Evolutionary conservation across 2,113 vertebrate genomes (phyloP).

Genomic region (Empidonax alnorum): DNA sequence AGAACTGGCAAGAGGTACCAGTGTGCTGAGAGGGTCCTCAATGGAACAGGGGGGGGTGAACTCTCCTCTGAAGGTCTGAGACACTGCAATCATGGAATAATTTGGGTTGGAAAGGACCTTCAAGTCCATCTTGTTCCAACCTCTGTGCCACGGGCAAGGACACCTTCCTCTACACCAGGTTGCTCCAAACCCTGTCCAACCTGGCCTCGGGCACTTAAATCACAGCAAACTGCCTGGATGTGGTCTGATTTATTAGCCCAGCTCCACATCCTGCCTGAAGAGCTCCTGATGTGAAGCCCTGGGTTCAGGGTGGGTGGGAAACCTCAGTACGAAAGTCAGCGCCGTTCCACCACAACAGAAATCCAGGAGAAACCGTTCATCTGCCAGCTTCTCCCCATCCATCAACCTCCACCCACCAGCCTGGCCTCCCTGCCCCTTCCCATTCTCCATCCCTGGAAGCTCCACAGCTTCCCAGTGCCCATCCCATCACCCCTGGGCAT

Average conservation of each 20-base stretch:
- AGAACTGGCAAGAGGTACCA: background rate
- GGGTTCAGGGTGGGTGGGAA: background rate
- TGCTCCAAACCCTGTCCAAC: background rate
- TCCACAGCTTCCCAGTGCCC: background rate
- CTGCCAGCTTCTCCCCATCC: background rate
- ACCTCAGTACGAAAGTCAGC: background rate
- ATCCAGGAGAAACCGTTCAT: background rate
- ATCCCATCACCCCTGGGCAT: slow-evolving; percentile 29
- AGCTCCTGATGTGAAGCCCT: background rate
- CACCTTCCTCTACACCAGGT: background rate
- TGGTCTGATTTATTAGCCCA: background rate
- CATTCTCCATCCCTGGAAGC: background rate
- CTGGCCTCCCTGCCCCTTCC: background rate
- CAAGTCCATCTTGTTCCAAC: background rate
- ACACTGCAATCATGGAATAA: no score
- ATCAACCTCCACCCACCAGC: background rate
- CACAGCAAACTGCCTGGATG: background rate
- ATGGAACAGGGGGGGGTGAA: background rate
- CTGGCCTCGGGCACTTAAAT: background rate
- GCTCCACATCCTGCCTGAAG: background rate
- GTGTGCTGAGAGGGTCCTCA: background rate
- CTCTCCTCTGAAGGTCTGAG: background rate
- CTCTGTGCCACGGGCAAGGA: background rate
- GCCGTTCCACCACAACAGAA: background rate
- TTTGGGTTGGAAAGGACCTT: background rate